Base-by-base conservation (phyloP, 2,797 vertebrate species). In the Chrysocyon brachyurus region DNA sequence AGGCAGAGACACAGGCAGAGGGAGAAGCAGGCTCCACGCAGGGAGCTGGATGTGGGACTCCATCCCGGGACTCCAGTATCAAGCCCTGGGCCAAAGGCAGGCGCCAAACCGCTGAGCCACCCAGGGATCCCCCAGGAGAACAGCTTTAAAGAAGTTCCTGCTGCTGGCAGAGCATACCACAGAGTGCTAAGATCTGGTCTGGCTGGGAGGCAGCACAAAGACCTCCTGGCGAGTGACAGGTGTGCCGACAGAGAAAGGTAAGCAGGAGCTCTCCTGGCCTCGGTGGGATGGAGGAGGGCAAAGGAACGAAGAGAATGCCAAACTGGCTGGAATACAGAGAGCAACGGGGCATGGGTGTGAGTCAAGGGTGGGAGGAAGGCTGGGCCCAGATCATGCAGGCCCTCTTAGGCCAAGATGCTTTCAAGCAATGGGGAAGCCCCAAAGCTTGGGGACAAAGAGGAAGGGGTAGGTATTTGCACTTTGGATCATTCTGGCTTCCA, bases 291-390 rank as follows among this genome's bases (percentile, higher is more conserved):
- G 33, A 54, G 59, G 24, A 17, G 61, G 8, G 14, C 19, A 24
- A n/a, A 94, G 84, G 64, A 21, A 78, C 49, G 12, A 1, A 22
- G n/a, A 75, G 88, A 56, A 52, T 40, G 36, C 36, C 14, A 52
- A 40, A 49, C 61, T 9, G 26, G 63, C 77, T n/a, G 33, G 77
- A 54, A 21, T 36, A 49, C 17, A 26, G 66, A 57, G 10, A 17
- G 24, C 2, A 5, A 22, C 16, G 22, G 31, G 59, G n/a, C 22
- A 40, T 3, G 10, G 24, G 2, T 1, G 0, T 15, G 66, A 54
- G 61, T 46, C 84, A 22, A 82, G 40, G n/a, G 12, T 28, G 21
- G 75, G 59, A 57, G 61, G 72, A 56, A 68, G 56, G 36, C 10
- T 36, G 85, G 85, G 56, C 7, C 21, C 14, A 82, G 85, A 57